These are phyloP conservation scores for Oenanthe oenanthe DNA, from an alignment of 2,113 vertebrate genomes.

Conservation along the genomic window DNA sequence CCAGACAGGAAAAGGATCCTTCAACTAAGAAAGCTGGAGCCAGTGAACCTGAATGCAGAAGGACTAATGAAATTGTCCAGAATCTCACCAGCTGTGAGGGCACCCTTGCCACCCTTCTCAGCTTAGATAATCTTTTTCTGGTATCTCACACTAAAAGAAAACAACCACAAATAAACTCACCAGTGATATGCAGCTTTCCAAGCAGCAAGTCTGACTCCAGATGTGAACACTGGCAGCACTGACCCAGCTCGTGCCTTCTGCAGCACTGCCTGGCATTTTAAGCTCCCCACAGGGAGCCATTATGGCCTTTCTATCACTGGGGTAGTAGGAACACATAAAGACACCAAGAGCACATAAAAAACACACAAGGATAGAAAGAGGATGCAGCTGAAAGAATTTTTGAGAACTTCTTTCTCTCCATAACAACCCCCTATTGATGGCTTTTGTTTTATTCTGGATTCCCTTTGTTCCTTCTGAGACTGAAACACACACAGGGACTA, in stretches of 20 bases:
- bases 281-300: background rate
- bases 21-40: background rate
- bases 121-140: background rate
- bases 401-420: background rate
- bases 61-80: background rate
- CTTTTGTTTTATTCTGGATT: background rate
- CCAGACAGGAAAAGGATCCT: background rate
- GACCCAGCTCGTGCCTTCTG: background rate
- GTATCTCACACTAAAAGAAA: background rate
- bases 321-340: background rate
- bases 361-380: rapidly evolving
- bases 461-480: background rate
- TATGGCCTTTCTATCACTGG: background rate
- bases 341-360: background rate
- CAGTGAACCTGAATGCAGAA: background rate
- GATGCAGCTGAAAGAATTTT: background rate
- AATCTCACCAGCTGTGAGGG: background rate
- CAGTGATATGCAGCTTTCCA: background rate
- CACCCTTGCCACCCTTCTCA: background rate
- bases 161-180: background rate
- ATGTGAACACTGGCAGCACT: background rate
- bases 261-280: background rate
- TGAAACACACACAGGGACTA: background rate
- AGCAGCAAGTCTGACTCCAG: background rate
- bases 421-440: background rate